Evolutionary conservation across 2,797 vertebrate genomes (phyloP), one percentile per base, ranked within the genome.

Genomic region (Peromyscus aztecus): DNA sequence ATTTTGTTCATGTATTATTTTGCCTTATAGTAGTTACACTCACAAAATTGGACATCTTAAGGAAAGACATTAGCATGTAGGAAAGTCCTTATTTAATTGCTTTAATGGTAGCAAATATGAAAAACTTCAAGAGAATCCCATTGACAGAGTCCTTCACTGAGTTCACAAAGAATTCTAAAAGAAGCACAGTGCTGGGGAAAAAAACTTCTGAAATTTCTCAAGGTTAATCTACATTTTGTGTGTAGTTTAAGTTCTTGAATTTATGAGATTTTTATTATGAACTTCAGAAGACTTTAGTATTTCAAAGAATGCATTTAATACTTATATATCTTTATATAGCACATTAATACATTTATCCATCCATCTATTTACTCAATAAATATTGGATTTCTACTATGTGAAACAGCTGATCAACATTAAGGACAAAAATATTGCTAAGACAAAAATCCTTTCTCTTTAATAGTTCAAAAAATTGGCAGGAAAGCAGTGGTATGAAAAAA

Each of bases 211-310:
- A 91, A 90, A 84, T 85, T 16, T 89, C 31, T 87, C 34, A 90
- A 93, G 11, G 90, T 85, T 93, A 82, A 95, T 78, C 16, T 52
- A 16, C 6, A 75, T 49, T 10, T 84, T 91, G 23, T 65, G 14
- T 75, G 61, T 94, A 77, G 78, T 92, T 96, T 55, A 91, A 78
- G 23, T 76, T 95, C 24, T 78, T n/a, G 23, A 82, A 67, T 87
- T 89, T 95, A 43, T 93, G 34, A 91, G 27, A 7, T 87, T 92
- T 55, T 17, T 91, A 89, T 95, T 96, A 84, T 91, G n/a, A 96
- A 92, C 46, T 88, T 89, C 52, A 88, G 81, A 88, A 69, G 40
- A 86, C 31, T 90, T 11, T 86, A 61, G 4, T 82, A 75, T 96
- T 89, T 93, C 80, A 94, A 91, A 80, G 78, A 91, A 67, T 82